Evolutionary conservation across 1,140 invertebrate species (phyloP).

Genomic region (Phortica variegata): DNA sequence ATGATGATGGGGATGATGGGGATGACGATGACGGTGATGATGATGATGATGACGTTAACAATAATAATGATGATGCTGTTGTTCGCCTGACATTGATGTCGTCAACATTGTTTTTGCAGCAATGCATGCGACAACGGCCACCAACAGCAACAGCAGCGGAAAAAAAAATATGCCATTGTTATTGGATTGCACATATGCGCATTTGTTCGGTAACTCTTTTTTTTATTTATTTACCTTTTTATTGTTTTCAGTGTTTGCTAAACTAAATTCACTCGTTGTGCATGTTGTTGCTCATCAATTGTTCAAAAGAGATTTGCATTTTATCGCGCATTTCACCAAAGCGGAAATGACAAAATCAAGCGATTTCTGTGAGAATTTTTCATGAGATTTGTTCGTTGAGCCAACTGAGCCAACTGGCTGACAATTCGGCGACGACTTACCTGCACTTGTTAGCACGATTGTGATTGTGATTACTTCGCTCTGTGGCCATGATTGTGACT

Average conservation of each 20-base stretch:
- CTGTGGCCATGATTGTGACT: no score
- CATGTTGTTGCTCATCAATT: background rate
- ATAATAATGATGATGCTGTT: conserved; percentile 15
- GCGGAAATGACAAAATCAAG: conserved; percentile 37
- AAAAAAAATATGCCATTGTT: conserved; percentile 19
- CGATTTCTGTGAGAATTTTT: background rate
- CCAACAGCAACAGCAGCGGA: conserved; percentile 23
- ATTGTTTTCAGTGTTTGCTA: conserved; percentile 18
- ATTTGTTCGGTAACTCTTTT: no score
- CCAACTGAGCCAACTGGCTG: no score
- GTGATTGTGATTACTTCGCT: no score
- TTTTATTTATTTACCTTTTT: no score
- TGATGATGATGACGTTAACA: conserved; percentile 11
- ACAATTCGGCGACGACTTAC: no score
- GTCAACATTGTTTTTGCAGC: background rate
- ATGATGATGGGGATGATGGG: background rate
- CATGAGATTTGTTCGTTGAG: no score
- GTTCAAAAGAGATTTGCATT: conserved; percentile 51
- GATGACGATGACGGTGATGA: background rate
- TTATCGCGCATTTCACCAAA: conserved; percentile 43
- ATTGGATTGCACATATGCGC: no score
- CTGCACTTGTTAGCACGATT: no score
- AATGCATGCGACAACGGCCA: conserved; percentile 11
- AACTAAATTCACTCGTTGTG: background rate
- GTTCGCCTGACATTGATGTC: conserved; percentile 38